phyloP scores from a whole-genome alignment of 2,888 invertebrate species.

The Sinelater perroti region DNA sequence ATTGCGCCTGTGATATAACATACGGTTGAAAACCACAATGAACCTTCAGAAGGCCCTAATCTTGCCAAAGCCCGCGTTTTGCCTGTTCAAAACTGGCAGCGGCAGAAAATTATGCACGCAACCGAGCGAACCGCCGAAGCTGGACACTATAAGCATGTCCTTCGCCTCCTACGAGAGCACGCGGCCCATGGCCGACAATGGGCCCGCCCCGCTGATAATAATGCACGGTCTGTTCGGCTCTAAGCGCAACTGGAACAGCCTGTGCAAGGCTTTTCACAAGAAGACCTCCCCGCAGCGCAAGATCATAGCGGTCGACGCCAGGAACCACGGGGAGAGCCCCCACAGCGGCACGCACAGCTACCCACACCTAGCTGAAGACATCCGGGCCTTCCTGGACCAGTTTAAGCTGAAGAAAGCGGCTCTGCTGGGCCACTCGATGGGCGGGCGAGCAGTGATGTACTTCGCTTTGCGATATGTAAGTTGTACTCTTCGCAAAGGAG shows the following conservation, averaged over 20 bases:
- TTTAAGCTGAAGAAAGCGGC: slow-evolving; percentile 71
- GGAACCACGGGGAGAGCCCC: slow-evolving; percentile 96
- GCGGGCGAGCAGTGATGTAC: slow-evolving; percentile 91
- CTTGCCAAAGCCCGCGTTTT: too few species aligned
- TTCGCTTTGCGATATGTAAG: slow-evolving; percentile 77
- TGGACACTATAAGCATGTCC: slow-evolving; percentile 63
- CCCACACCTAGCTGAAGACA: slow-evolving; percentile 76
- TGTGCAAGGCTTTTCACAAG: slow-evolving; percentile 75
- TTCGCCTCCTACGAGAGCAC: slow-evolving; percentile 70
- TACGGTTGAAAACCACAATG: too few species aligned
- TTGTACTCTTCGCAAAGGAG: slow-evolving; percentile 8
- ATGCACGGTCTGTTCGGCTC: slow-evolving; percentile 89
- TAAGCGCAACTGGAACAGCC: slow-evolving; percentile 85
- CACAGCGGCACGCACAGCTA: slow-evolving; percentile 80
- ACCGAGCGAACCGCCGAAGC: too few species aligned
- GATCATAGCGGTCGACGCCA: slow-evolving; percentile 84
- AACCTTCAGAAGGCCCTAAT: too few species aligned
- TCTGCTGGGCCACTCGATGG: slow-evolving; percentile 94
- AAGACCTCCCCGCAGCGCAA: slow-evolving; percentile 72
- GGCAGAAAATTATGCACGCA: not conserved
- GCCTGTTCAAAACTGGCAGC: too few species aligned
- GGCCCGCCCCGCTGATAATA: slow-evolving; percentile 75
- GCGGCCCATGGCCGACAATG: not conserved
- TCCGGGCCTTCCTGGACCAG: slow-evolving; percentile 71
- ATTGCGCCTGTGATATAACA: too few species aligned